Evolutionary conservation across 2,113 vertebrate genomes (phyloP).

Genomic region (Channa argus): DNA sequence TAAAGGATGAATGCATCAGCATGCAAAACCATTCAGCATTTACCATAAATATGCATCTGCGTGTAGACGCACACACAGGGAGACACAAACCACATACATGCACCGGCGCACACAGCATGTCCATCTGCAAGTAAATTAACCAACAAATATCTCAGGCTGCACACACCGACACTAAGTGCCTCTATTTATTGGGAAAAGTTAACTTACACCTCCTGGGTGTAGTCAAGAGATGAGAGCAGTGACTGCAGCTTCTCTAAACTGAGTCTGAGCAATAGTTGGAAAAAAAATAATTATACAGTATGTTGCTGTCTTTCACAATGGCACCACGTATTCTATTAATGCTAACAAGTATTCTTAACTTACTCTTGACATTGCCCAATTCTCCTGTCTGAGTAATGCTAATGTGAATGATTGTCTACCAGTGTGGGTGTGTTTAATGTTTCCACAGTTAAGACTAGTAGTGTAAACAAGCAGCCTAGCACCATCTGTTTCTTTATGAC

Average conservation of each 20-base stretch:
- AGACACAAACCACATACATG: not conserved
- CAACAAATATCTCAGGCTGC: slow-evolving; percentile 54
- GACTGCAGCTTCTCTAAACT: slow-evolving; percentile 11
- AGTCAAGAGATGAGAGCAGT: not conserved
- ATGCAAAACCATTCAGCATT: slow-evolving; percentile 21
- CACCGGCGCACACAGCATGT: slow-evolving; percentile 33
- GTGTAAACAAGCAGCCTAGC: slow-evolving; percentile 58
- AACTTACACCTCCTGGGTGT: slow-evolving; percentile 45
- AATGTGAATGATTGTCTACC: slow-evolving; percentile 51
- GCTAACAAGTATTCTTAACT: slow-evolving; percentile 65
- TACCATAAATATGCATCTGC: slow-evolving; percentile 38
- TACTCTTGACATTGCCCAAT: slow-evolving; percentile 69
- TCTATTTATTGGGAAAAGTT: slow-evolving; percentile 42
- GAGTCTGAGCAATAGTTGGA: slow-evolving; percentile 1
- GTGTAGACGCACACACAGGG: not conserved
- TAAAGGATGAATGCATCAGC: slow-evolving; percentile 1
- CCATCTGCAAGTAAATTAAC: slow-evolving; percentile 60
- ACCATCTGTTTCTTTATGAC: slow-evolving; percentile 69
- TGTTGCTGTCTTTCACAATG: slow-evolving; percentile 19
- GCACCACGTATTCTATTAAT: slow-evolving; percentile 51
- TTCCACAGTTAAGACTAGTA: slow-evolving; percentile 51
- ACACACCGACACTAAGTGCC: slow-evolving; percentile 54
- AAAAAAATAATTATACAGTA: slow-evolving; percentile 24
- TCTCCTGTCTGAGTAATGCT: slow-evolving; percentile 50
- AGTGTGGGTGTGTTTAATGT: slow-evolving; percentile 58